Conservation (phyloP, 2,797 vertebrate genomes). For the Falco naumanni region DNA sequence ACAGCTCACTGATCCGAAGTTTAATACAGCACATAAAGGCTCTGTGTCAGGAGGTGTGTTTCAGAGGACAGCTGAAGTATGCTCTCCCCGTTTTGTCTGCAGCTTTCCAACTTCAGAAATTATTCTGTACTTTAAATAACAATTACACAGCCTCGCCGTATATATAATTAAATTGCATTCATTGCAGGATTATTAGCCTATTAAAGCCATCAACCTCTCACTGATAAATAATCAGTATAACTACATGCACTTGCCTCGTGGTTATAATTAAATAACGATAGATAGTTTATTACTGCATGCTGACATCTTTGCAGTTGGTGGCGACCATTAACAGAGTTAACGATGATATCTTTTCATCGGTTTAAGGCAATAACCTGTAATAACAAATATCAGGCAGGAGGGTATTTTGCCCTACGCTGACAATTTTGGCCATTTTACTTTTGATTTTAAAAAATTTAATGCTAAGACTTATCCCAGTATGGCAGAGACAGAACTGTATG, state of each 20-base stretch:
- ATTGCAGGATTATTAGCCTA: slow-evolving; percentile 28
- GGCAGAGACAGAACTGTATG: neutral
- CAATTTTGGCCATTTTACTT: neutral
- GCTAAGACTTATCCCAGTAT: neutral
- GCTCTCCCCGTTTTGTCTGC: neutral
- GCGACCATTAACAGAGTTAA: neutral
- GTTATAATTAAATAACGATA: slow-evolving; percentile 15
- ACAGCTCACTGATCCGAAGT: neutral
- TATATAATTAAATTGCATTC: slow-evolving; percentile 36
- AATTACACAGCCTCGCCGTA: neutral
- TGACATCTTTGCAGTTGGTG: neutral
- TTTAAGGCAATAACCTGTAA: neutral
- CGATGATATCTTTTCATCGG: neutral
- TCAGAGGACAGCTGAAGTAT: too few relatives aligned
- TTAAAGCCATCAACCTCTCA: slow-evolving; percentile 40
- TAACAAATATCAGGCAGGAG: neutral
- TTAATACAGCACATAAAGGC: neutral
- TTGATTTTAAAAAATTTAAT: neutral
- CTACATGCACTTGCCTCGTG: neutral
- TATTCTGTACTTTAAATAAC: neutral
- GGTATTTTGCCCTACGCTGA: neutral
- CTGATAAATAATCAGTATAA: slow-evolving; percentile 52
- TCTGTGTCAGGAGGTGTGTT: rapidly evolving
- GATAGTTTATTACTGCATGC: neutral
- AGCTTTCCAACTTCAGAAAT: neutral